Evolutionary conservation across 2,888 invertebrate genomes (phyloP), one percentile per base, ranked within the genome.

Genomic region (Masnerella sp.): DNA sequence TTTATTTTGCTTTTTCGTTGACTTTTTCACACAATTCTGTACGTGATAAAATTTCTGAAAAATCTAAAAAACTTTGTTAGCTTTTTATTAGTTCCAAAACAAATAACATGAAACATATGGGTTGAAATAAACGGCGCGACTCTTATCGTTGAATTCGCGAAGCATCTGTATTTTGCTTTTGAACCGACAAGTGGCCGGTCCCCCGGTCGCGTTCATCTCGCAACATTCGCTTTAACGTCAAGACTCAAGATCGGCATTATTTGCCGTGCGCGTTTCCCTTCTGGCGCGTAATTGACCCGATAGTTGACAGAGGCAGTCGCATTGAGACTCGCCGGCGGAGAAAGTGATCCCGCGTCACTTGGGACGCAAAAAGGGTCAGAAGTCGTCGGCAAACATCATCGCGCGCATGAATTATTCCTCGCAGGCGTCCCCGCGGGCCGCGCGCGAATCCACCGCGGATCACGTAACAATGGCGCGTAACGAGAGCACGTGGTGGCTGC

Each of bases 381-480:
- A 81, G 80, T 80, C 78, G 78, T 79, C 72, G 67, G 74, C 77
- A 82, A 82, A 82, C 77, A 82, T 54, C 72, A 62, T 40, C 67
- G 36, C 56, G 20, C 22, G 34, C 56, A 61, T 56, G 62, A 73
- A 73, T 68, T 61, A 73, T 72, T 72, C 65, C 67, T 47, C 61
- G 61, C 52, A 38, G 42, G 2, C 15, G 20, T 36, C 75, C 79
- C 77, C 75, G 65, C 49, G 75, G 77, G 79, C 78, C 74, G 77
- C 72, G 70, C 49, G 62, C 72, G 65, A 67, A 78, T 77, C 78
- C 78, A 79, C 76, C 79, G 75, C 74, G 71, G 70, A 77, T 74
- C 72, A 74, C 64, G 79, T 77, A 81, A 83, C 84, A 85, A 86
- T 85, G 80, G 82, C 81, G 79, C 80, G 83, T 84, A 85, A 83